Conservation (phyloP, 2,797 vertebrate species). For the Eremophila alpestris region DNA sequence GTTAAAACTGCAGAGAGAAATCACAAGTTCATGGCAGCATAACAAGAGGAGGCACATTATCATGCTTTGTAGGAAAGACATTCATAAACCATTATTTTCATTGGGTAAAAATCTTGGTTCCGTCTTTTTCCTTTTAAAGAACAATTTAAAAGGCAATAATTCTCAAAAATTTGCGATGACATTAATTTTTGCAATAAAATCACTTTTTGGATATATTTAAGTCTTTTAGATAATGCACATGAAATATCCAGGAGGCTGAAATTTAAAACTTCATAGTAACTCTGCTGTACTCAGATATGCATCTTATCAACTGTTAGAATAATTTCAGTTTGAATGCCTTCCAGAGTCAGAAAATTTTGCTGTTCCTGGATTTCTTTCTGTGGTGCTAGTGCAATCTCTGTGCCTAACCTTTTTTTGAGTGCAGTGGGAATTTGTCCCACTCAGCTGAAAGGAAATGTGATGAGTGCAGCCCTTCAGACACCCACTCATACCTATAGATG, state of each 20-base stretch:
- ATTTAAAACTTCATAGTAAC: conserved; percentile 11
- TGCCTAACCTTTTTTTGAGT: background rate
- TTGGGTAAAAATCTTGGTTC: background rate
- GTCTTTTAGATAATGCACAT: background rate
- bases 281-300: background rate
- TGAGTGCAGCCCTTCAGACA: background rate
- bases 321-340: conserved; percentile 3
- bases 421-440: background rate
- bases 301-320: conserved; percentile 17
- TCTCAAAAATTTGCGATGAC: background rate
- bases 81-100: background rate
- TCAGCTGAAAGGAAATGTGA: background rate
- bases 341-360: conserved; percentile 1
- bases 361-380: conserved; percentile 11
- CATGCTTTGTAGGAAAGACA: background rate
- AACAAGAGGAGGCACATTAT: background rate
- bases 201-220: background rate
- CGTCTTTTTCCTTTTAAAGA: background rate
- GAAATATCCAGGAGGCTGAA: background rate
- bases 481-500: background rate
- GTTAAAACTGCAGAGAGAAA: background rate
- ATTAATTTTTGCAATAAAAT: conserved; percentile 12
- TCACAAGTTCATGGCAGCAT: background rate
- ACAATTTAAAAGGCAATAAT: background rate
- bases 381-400: background rate